Evolutionary conservation across 1,140 invertebrate species (phyloP).

Genomic region (Helicoverpa zea): DNA sequence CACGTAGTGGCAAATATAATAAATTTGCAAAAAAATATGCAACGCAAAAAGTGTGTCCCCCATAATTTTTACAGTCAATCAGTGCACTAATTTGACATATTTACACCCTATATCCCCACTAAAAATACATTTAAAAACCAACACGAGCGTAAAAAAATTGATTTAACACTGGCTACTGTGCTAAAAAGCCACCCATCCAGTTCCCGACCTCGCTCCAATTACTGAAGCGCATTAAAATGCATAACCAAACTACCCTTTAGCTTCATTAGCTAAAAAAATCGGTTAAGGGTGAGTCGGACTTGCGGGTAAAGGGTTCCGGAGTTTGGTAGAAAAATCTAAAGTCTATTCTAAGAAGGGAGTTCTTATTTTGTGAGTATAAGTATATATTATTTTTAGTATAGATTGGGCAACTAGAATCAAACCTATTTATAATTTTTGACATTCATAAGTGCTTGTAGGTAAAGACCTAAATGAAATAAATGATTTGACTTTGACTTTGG

Average conservation of each 20-base stretch:
- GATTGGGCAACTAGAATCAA: too few relatives aligned
- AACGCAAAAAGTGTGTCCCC: not conserved
- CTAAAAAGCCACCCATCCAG: constrained; percentile 20
- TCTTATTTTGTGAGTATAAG: too few relatives aligned
- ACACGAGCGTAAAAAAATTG: constrained; percentile 2
- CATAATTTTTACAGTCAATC: not conserved
- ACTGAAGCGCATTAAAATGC: constrained; percentile 3
- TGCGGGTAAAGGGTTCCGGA: too few relatives aligned
- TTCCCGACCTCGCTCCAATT: not conserved
- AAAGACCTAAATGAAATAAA: too few relatives aligned
- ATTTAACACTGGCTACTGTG: not conserved
- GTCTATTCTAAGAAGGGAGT: too few relatives aligned
- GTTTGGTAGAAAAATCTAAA: not conserved
- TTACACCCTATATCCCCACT: not conserved
- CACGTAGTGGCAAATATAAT: not conserved
- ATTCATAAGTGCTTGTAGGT: too few relatives aligned
- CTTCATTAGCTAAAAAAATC: constrained; percentile 10
- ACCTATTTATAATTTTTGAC: too few relatives aligned
- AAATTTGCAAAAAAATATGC: not conserved
- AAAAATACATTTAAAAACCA: not conserved
- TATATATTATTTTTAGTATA: too few relatives aligned
- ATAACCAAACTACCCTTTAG: not conserved
- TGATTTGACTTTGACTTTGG: too few relatives aligned
- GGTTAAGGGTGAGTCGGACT: not conserved
- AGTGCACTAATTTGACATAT: not conserved